Conservation (phyloP, 2,888 invertebrate genomes). For the Monochamus alternatus region DNA sequence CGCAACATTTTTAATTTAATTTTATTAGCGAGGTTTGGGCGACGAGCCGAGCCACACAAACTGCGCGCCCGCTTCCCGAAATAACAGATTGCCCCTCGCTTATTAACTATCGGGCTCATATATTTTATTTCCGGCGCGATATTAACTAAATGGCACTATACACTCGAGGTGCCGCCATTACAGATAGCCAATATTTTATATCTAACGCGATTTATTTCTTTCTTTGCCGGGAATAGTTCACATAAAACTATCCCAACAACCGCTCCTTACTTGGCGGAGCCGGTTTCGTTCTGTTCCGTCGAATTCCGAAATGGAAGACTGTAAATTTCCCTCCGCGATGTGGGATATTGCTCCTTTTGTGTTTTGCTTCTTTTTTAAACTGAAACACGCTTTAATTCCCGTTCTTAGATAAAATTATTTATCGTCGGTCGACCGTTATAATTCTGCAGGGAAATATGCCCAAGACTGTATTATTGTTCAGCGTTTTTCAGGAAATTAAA, state of each 20-base stretch:
- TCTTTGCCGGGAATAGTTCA: constrained; percentile 29
- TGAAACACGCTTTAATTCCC: constrained; percentile 6
- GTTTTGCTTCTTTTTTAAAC: neutral
- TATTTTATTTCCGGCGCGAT: constrained; percentile 54
- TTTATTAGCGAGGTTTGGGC: constrained; percentile 31
- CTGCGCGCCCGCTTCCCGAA: constrained; percentile 25
- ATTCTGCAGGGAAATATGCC: neutral
- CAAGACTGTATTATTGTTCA: neutral
- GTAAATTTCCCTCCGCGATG: constrained; percentile 21
- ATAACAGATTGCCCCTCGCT: constrained; percentile 44
- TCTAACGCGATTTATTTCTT: constrained; percentile 31
- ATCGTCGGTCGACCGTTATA: neutral
- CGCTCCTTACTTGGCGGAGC: neutral
- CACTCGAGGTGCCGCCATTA: constrained; percentile 55
- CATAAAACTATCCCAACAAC: constrained; percentile 19
- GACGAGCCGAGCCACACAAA: constrained; percentile 16
- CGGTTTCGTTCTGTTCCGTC: constrained; percentile 12
- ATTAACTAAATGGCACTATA: constrained; percentile 59
- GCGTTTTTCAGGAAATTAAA: too few species aligned
- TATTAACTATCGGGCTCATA: constrained; percentile 52
- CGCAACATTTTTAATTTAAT: constrained; percentile 37
- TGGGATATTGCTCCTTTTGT: constrained; percentile 11
- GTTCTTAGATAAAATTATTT: constrained; percentile 3
- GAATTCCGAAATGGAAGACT: constrained; percentile 19
- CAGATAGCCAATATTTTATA: constrained; percentile 57